Conservation (phyloP, 2,888 invertebrate species). For the Temnothorax unifasciatus region DNA sequence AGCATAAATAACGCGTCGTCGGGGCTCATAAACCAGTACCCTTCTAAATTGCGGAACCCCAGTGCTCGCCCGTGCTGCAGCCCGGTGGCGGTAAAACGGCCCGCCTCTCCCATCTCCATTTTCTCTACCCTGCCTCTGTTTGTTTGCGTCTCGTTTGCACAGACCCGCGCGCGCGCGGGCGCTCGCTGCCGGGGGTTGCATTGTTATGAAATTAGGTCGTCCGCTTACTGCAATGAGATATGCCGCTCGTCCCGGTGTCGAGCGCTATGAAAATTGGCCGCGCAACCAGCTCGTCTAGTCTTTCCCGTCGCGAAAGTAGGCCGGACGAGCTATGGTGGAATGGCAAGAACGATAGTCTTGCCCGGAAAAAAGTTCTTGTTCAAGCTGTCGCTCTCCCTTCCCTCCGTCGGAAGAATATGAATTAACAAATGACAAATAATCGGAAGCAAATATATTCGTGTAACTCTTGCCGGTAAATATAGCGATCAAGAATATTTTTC, state of each 20-base stretch:
- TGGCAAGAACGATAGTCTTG: conserved; percentile 5
- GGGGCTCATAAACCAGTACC: conserved; percentile 39
- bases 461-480: background rate
- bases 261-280: conserved; percentile 66
- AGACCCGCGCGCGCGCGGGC: background rate
- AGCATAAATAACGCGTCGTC: conserved; percentile 42
- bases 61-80: conserved; percentile 26
- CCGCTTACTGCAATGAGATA: conserved; percentile 68
- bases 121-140: conserved; percentile 43
- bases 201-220: conserved; percentile 79
- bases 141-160: conserved; percentile 62
- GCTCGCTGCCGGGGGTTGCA: conserved; percentile 56
- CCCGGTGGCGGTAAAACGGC: conserved; percentile 37
- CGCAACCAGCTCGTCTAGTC: background rate
- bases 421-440: conserved; percentile 11
- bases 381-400: background rate
- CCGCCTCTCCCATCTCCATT: conserved; percentile 36
- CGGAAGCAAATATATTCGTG: background rate
- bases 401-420: no score
- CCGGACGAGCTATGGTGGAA: background rate
- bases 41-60: conserved; percentile 39
- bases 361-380: conserved; percentile 11
- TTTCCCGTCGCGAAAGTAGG: conserved; percentile 20
- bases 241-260: conserved; percentile 49
- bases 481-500: background rate